Conservation (phyloP, 2,888 invertebrate genomes). For the Drosophila maculinotata region DNA sequence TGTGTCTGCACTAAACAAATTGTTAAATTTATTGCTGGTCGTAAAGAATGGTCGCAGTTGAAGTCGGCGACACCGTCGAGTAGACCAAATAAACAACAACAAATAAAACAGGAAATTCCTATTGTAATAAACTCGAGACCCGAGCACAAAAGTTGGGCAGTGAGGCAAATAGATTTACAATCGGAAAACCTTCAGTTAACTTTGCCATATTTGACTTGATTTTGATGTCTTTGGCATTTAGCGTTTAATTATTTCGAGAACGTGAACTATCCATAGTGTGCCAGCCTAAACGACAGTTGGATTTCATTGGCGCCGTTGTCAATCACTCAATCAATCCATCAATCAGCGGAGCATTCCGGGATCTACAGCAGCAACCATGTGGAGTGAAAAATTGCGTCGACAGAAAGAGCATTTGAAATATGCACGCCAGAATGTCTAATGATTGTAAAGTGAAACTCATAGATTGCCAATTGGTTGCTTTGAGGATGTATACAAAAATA, state of each 20-base stretch:
- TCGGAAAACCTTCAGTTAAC: slow-evolving; percentile 11
- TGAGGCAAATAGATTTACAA: slow-evolving; percentile 4
- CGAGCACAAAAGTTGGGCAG: slow-evolving; percentile 24
- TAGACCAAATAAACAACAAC: slow-evolving; percentile 39
- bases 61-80: slow-evolving; percentile 38
- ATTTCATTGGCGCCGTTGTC: slow-evolving; percentile 77
- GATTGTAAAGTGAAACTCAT: slow-evolving; percentile 29
- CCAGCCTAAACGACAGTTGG: slow-evolving; percentile 39
- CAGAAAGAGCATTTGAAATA: slow-evolving; percentile 62
- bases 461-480: too few relatives aligned
- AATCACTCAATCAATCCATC: slow-evolving; percentile 77
- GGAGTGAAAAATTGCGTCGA: slow-evolving; percentile 72
- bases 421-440: slow-evolving; percentile 58
- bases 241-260: slow-evolving; percentile 75
- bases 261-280: slow-evolving; percentile 55
- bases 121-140: slow-evolving; percentile 67
- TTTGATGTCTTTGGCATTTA: slow-evolving; percentile 59
- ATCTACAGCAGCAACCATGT: slow-evolving; percentile 56
- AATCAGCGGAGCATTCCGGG: slow-evolving; percentile 66
- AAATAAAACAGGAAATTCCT: slow-evolving; percentile 52
- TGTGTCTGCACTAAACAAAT: slow-evolving; percentile 80
- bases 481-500: background rate
- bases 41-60: slow-evolving; percentile 81
- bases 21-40: slow-evolving; percentile 83
- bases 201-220: slow-evolving; percentile 53